Evolutionary conservation across 2,797 vertebrate genomes (phyloP).

Genomic region (Anas georgica): DNA sequence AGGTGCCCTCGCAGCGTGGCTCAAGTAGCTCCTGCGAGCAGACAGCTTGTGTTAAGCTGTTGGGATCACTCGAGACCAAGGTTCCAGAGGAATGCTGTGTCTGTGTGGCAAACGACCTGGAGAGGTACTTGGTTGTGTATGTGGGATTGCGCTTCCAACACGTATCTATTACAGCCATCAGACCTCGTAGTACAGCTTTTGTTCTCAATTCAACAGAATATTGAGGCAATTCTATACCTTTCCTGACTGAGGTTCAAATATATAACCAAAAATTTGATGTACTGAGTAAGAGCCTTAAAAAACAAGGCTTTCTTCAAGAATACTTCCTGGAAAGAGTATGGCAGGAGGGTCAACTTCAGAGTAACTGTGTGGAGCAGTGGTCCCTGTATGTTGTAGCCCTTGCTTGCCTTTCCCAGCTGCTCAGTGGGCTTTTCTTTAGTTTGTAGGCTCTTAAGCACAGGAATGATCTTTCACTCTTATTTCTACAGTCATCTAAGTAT

Average conservation of each 20-base stretch:
- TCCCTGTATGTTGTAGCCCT: background rate
- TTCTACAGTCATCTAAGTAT: background rate
- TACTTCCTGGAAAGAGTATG: background rate
- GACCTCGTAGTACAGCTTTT: background rate
- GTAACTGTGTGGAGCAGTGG: too few species aligned
- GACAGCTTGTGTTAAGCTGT: too few species aligned
- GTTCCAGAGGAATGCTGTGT: background rate
- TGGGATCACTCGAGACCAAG: background rate
- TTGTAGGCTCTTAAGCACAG: background rate
- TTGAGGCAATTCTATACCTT: background rate
- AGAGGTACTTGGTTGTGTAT: background rate
- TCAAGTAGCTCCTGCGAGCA: background rate
- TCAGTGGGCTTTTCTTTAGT: background rate
- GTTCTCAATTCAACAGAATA: background rate
- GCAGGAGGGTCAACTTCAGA: background rate
- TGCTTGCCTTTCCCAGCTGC: background rate
- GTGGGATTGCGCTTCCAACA: accelerated
- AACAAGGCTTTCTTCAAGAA: background rate
- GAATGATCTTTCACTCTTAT: background rate
- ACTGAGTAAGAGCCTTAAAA: background rate
- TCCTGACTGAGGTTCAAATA: background rate
- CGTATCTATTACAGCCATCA: accelerated
- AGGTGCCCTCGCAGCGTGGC: background rate
- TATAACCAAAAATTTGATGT: background rate
- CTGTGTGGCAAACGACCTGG: background rate